phyloP scores from a whole-genome alignment of 1,140 invertebrate genomes.

The Hyphantria cunea region DNA sequence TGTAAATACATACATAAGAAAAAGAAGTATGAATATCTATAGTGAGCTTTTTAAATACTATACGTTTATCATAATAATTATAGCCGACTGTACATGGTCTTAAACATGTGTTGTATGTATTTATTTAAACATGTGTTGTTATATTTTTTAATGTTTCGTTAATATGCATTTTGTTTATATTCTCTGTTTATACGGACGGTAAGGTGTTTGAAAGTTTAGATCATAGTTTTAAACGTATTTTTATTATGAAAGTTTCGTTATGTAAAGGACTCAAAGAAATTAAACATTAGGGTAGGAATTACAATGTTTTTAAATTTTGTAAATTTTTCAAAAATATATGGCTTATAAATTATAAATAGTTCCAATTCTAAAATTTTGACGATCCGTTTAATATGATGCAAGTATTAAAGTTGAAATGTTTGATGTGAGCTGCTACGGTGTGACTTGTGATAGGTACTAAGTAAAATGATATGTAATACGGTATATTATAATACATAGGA shows the following conservation, averaged over 20 bases:
- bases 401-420: constrained; percentile 20
- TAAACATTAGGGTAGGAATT: too few relatives aligned
- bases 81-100: constrained; percentile 15
- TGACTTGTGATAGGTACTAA: constrained; percentile 45
- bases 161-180: not conserved
- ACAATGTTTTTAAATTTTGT: constrained; percentile 38
- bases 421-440: constrained; percentile 22
- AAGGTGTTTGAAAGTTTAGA: constrained; percentile 17
- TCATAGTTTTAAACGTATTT: constrained; percentile 7
- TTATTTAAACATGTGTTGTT: constrained; percentile 2
- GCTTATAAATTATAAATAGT: constrained; percentile 19
- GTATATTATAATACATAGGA: constrained; percentile 30
- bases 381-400: constrained; percentile 12
- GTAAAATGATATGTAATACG: constrained; percentile 66
- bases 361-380: constrained; percentile 21
- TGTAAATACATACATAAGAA: too few relatives aligned
- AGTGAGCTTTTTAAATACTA: constrained; percentile 11
- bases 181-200: constrained; percentile 19
- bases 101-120: constrained; percentile 23
- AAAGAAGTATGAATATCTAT: too few relatives aligned
- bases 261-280: too few relatives aligned
- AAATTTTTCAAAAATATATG: constrained; percentile 69
- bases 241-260: constrained; percentile 11
- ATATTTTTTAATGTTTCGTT: constrained; percentile 7
- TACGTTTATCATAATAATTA: constrained; percentile 7